Base-by-base conservation (phyloP, 1,140 invertebrate species). In the Hormaphis cornu region DNA sequence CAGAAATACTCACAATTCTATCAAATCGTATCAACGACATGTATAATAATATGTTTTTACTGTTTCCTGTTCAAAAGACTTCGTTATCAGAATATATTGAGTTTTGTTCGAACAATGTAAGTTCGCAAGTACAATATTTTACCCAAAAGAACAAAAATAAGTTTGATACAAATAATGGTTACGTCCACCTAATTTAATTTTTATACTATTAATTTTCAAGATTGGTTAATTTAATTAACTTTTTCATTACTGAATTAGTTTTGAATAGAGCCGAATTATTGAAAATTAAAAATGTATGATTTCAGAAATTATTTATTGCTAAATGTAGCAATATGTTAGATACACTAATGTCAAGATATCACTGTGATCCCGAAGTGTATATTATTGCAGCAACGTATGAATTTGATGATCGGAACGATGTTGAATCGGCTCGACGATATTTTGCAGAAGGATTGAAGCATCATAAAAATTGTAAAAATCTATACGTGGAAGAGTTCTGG, bases 91-190 rank as follows among this genome's bases (percentile, higher is more conserved):
- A 66, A 16, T 66, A 66, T 20, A 66, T 66, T n/a, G 61, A 66
- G 2, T 66, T 66, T 16, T 66, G 61, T 35, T 48, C 44, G n/a
- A 66, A 66, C n/a, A 66, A 66, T 66, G 61, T 66, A 50, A 50
- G 61, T 66, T n/a, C n/a, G n/a, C n/a, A n/a, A n/a, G 9, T 22
- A 18, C 6, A 6, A 50, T 18, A 20, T 50, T 7, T 44, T 44
- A 50, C 18, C 18, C 20, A 50, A 20, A 50, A 14, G 3, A 16
- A 7, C 40, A 44, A 44, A 44, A 44, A 44, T n/a, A 44, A 44
- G 3, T 44, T 44, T 44, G 4, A 5, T n/a, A n/a, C n/a, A n/a
- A n/a, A n/a, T n/a, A n/a, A n/a, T n/a, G n/a, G n/a, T n/a, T n/a
- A n/a, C n/a, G n/a, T n/a, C n/a, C n/a, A n/a, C n/a, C n/a, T n/a